Percentiles rank a stretch among this genome's conserved stretches.
These are phyloP conservation scores for Zaprionus ghesquierei DNA, from an alignment of 1,140 invertebrate species.

Conservation along the genomic window DNA sequence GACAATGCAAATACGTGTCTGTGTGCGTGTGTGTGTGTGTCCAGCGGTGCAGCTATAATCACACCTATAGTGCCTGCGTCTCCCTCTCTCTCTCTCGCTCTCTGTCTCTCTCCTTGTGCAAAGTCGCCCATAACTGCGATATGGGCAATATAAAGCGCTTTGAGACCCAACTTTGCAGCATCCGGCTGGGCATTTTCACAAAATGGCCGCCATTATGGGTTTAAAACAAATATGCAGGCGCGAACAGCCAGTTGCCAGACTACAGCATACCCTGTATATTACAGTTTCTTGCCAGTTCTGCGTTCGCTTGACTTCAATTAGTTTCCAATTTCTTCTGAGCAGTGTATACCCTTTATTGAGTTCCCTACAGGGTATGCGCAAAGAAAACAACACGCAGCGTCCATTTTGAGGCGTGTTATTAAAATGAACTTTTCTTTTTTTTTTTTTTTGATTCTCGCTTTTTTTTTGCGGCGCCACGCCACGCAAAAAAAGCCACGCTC, in stretches of 20 bases:
- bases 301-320: not conserved
- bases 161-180: constrained; percentile 24
- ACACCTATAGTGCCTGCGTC: not conserved
- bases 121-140: not conserved
- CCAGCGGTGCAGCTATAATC: constrained; percentile 21
- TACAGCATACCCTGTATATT: not conserved
- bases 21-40: not conserved
- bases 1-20: constrained; percentile 16
- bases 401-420: constrained; percentile 33
- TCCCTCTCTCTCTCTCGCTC: not conserved
- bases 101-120: not conserved
- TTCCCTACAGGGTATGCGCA: constrained; percentile 3
- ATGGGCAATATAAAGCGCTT: constrained; percentile 21
- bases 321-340: not conserved
- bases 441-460: not conserved
- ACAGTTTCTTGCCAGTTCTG: not conserved
- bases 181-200: constrained; percentile 14
- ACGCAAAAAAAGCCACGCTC: not conserved
- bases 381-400: constrained; percentile 16
- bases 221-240: not conserved
- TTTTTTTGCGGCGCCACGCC: not conserved
- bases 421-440: constrained; percentile 18
- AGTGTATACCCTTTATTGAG: not conserved
- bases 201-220: constrained; percentile 38
- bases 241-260: not conserved